Percentiles rank a stretch among this genome's conserved stretches.
phyloP scores from a whole-genome alignment of 1,140 invertebrate genomes.

The Drosophila leontia region DNA sequence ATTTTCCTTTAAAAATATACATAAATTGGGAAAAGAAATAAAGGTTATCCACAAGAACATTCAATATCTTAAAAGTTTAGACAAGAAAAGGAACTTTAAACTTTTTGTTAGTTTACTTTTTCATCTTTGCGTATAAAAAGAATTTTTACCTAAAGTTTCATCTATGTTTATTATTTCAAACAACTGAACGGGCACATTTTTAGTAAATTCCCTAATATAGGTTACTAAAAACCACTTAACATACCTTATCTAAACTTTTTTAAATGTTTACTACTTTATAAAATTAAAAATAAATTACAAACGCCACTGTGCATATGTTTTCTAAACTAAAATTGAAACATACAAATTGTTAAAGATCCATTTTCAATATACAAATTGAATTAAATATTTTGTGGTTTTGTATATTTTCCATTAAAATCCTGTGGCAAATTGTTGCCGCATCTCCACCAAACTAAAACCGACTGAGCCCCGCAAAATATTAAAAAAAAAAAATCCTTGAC shows the following conservation, averaged over 20 bases:
- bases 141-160: too few species aligned
- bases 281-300: neutral
- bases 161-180: too few species aligned
- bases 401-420: constrained; percentile 78
- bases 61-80: neutral
- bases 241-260: neutral
- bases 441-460: constrained; percentile 15
- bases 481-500: constrained; percentile 21
- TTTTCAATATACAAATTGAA: constrained; percentile 61
- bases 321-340: constrained; percentile 1
- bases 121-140: too few species aligned
- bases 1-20: neutral
- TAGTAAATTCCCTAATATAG: too few species aligned
- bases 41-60: neutral
- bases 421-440: constrained; percentile 64
- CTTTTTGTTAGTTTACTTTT: neutral
- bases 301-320: neutral
- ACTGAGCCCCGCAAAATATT: neutral
- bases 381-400: constrained; percentile 67
- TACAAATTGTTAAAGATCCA: constrained; percentile 13
- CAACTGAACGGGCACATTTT: too few species aligned
- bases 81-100: neutral
- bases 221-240: too few species aligned
- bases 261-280: neutral
- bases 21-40: neutral